Conservation (phyloP, 2,113 vertebrate genomes). For the Lates calcarifer region DNA sequence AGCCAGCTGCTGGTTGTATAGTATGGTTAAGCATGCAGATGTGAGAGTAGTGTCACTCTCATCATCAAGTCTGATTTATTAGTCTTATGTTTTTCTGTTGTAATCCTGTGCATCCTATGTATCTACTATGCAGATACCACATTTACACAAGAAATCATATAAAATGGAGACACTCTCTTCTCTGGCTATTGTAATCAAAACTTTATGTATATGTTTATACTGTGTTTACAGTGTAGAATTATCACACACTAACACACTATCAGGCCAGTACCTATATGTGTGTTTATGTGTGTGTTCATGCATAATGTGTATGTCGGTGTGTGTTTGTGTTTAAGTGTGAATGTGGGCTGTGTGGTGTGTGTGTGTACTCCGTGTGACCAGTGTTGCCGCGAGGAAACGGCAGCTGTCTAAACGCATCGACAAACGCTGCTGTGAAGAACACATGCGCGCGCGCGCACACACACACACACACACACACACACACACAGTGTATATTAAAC, state of each 20-base stretch:
- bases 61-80: too few relatives aligned
- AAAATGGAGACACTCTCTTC: background rate
- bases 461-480: background rate
- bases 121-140: too few relatives aligned
- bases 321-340: background rate
- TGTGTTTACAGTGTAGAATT: slow-evolving; percentile 8
- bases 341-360: slow-evolving; percentile 2
- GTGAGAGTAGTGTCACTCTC: too few relatives aligned
- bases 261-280: slow-evolving; percentile 16
- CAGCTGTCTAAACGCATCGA: slow-evolving; percentile 61
- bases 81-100: too few relatives aligned
- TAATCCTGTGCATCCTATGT: too few relatives aligned
- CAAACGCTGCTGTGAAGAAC: slow-evolving; percentile 25
- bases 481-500: background rate
- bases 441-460: background rate
- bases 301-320: background rate
- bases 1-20: too few relatives aligned
- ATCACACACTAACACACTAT: slow-evolving; percentile 4
- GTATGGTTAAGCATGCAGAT: too few relatives aligned
- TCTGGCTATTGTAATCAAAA: background rate
- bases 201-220: too few relatives aligned
- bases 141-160: too few relatives aligned
- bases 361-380: slow-evolving; percentile 29
- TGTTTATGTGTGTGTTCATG: slow-evolving; percentile 11
- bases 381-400: slow-evolving; percentile 54